Evolutionary conservation across 2,888 invertebrate genomes (phyloP).

Genomic region (Spisula solida): DNA sequence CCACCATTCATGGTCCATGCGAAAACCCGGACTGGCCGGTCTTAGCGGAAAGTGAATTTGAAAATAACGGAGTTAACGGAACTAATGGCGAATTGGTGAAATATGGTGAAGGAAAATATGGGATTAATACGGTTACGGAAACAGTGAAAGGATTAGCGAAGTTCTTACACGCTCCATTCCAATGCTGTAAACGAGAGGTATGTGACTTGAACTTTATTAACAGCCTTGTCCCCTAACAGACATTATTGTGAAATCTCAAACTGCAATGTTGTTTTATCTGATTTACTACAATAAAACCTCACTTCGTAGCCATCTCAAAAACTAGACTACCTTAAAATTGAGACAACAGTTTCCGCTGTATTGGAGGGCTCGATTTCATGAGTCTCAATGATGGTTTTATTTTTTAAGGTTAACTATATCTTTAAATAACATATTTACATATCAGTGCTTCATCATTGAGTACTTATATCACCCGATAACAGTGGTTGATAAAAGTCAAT

Average conservation of each 20-base stretch:
- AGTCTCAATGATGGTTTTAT: too few species aligned
- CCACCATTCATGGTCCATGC: constrained; percentile 37
- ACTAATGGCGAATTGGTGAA: constrained; percentile 25
- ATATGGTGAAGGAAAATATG: constrained; percentile 11
- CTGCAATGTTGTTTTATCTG: neutral
- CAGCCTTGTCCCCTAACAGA: neutral
- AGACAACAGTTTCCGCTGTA: neutral
- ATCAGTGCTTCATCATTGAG: too few species aligned
- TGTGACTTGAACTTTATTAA: neutral
- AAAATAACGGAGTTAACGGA: constrained; percentile 53
- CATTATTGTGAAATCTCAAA: too few species aligned
- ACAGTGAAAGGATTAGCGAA: constrained; percentile 61
- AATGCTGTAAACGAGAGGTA: constrained; percentile 64
- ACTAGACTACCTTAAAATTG: neutral
- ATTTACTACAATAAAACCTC: neutral
- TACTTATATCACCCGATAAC: too few species aligned
- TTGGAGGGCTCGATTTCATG: neutral
- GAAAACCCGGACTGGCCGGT: constrained; percentile 57
- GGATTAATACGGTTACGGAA: constrained; percentile 46
- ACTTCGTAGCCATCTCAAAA: neutral
- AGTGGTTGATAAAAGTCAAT: too few species aligned
- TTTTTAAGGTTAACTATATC: too few species aligned
- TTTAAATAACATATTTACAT: too few species aligned
- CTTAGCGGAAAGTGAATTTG: constrained; percentile 54
- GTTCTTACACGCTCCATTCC: constrained; percentile 62